Evolutionary conservation across 2,113 vertebrate genomes (phyloP).

Genomic region (Phyllopteryx taeniolatus): DNA sequence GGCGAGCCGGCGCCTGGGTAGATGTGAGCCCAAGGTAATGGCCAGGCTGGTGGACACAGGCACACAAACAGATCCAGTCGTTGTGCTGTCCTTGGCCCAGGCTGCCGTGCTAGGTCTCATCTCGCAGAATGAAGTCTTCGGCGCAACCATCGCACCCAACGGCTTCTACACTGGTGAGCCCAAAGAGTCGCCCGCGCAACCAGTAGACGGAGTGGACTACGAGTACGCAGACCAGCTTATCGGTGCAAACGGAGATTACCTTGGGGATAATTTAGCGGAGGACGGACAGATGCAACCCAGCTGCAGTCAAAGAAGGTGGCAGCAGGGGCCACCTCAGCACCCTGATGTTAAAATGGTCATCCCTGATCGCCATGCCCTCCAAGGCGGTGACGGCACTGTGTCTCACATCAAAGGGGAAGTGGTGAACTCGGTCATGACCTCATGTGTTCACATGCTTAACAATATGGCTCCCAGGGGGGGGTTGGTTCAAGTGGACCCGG

Average conservation of each 20-base stretch:
- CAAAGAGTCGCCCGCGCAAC: constrained; percentile 72
- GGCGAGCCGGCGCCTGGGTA: constrained; percentile 75
- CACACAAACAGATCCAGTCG: constrained; percentile 95
- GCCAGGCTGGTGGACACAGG: constrained; percentile 88
- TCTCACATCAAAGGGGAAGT: constrained; percentile 71
- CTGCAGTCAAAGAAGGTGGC: constrained; percentile 70
- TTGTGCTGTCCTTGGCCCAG: constrained; percentile 95
- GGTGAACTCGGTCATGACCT: constrained; percentile 56
- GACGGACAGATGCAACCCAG: constrained; percentile 73
- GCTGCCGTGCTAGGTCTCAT: constrained; percentile 91
- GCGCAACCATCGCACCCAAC: constrained; percentile 85
- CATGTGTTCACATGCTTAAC: constrained; percentile 74
- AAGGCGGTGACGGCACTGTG: constrained; percentile 42
- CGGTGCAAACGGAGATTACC: constrained; percentile 77
- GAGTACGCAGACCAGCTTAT: constrained; percentile 78
- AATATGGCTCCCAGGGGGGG: constrained; percentile 69
- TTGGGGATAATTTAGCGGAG: constrained; percentile 71
- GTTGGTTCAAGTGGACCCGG: constrained; percentile 85
- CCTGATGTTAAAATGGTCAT: constrained; percentile 72
- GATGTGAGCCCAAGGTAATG: constrained; percentile 81
- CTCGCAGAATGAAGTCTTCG: constrained; percentile 91
- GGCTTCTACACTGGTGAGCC: constrained; percentile 86
- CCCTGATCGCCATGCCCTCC: constrained; percentile 63
- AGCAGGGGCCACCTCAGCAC: constrained; percentile 59
- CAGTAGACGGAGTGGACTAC: constrained; percentile 72